These are phyloP conservation scores for Stratiomys singularior DNA, from an alignment of 2,888 invertebrate genomes.

Conservation along the genomic window DNA sequence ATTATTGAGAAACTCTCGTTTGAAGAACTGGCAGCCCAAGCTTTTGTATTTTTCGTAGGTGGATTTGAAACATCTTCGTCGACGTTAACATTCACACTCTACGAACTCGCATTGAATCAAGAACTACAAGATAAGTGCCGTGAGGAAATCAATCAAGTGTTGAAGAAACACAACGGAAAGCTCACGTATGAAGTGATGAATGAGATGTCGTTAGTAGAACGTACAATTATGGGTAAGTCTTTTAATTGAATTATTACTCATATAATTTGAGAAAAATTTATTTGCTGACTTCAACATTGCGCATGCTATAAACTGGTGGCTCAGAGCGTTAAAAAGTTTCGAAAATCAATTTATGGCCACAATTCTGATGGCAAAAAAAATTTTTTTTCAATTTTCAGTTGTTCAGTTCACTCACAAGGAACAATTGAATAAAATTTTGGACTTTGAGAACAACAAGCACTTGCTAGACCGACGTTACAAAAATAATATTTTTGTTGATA, in stretches of 20 bases:
- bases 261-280: no score
- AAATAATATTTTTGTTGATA: no score
- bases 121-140: conserved; percentile 57
- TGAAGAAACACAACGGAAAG: conserved; percentile 54
- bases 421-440: no score
- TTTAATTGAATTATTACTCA: neutral
- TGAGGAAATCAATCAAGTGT: conserved; percentile 55
- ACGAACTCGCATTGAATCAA: conserved; percentile 58
- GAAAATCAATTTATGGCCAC: no score
- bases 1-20: neutral
- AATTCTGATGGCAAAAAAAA: no score
- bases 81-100: conserved; percentile 57
- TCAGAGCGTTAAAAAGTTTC: no score
- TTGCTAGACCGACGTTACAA: no score
- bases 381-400: no score
- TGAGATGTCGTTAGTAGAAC: conserved; percentile 60
- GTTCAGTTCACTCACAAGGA: no score
- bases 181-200: conserved; percentile 58
- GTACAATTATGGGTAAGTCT: conserved; percentile 58
- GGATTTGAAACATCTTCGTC: conserved; percentile 61
- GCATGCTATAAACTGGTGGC: no score
- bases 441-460: no score
- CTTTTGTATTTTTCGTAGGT: conserved; percentile 48
- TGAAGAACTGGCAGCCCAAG: conserved; percentile 27
- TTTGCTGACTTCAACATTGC: no score